Conservation (phyloP, 2,888 invertebrate genomes). For the Fissipunctia ypsillon region DNA sequence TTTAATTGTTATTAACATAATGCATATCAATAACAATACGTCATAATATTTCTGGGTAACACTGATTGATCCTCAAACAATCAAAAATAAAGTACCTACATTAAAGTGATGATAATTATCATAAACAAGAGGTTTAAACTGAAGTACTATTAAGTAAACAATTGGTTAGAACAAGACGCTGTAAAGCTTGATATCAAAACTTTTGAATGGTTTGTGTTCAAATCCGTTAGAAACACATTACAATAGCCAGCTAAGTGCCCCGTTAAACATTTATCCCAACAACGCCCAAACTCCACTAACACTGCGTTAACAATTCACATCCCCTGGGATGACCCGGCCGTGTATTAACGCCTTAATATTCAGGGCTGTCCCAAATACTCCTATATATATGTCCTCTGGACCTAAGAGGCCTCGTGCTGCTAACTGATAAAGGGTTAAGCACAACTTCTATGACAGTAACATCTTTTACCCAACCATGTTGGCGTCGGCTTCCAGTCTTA, state of each 20-base stretch:
- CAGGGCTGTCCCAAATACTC: constrained; percentile 35
- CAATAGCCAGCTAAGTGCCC: constrained; percentile 20
- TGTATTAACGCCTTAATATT: constrained; percentile 42
- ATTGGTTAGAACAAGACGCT: background rate
- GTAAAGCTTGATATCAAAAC: background rate
- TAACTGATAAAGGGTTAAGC: constrained; percentile 40
- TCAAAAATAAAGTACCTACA: background rate
- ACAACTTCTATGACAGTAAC: constrained; percentile 20
- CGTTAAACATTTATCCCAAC: constrained; percentile 29
- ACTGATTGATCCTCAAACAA: background rate
- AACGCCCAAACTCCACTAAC: constrained; percentile 32
- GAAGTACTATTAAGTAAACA: background rate
- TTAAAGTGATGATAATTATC: background rate
- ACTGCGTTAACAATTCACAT: constrained; percentile 48
- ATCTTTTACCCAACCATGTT: background rate
- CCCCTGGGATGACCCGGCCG: constrained; percentile 21
- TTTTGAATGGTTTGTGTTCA: background rate
- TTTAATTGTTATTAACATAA: too few species aligned
- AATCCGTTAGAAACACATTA: background rate
- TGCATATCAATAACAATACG: background rate
- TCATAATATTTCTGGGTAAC: background rate
- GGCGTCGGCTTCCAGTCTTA: background rate
- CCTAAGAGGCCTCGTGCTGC: constrained; percentile 21
- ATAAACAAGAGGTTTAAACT: background rate
- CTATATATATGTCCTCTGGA: too few species aligned